Evolutionary conservation across 2,888 invertebrate genomes (phyloP).

Genomic region (Eledone cirrhosa): DNA sequence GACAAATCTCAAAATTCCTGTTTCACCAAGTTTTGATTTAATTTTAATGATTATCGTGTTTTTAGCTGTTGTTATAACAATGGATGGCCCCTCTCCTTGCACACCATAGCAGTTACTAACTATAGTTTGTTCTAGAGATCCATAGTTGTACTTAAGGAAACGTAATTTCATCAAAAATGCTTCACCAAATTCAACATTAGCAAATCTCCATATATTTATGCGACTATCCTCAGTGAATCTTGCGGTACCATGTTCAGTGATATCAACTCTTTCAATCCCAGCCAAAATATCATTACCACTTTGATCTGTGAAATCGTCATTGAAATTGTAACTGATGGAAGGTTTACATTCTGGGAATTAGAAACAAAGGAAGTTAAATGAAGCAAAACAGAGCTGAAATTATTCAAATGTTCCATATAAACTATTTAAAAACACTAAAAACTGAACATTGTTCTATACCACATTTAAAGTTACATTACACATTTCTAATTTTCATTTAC

Average conservation of each 20-base stretch:
- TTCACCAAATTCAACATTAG: constrained; percentile 42
- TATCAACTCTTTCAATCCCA: constrained; percentile 40
- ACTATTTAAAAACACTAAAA: too few species aligned
- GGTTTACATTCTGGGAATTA: constrained; percentile 43
- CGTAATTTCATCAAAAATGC: constrained; percentile 43
- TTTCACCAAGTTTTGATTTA: constrained; percentile 37
- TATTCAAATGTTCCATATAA: too few species aligned
- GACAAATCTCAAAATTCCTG: too few species aligned
- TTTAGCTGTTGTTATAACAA: constrained; percentile 44
- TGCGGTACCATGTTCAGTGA: constrained; percentile 48
- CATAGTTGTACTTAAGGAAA: constrained; percentile 38
- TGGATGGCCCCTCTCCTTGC: constrained; percentile 43
- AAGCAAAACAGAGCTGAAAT: too few species aligned
- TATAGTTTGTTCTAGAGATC: constrained; percentile 38
- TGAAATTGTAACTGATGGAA: constrained; percentile 46
- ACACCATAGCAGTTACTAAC: constrained; percentile 47
- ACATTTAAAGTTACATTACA: too few species aligned
- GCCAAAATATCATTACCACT: constrained; percentile 42
- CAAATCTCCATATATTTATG: constrained; percentile 47
- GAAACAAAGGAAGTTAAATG: too few species aligned
- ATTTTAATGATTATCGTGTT: constrained; percentile 43
- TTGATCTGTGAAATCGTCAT: constrained; percentile 46
- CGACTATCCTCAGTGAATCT: constrained; percentile 46
- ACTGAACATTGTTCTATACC: too few species aligned
- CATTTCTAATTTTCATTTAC: too few species aligned